Conservation (phyloP, 1,140 invertebrate species). For the Eulimnadia texana region DNA sequence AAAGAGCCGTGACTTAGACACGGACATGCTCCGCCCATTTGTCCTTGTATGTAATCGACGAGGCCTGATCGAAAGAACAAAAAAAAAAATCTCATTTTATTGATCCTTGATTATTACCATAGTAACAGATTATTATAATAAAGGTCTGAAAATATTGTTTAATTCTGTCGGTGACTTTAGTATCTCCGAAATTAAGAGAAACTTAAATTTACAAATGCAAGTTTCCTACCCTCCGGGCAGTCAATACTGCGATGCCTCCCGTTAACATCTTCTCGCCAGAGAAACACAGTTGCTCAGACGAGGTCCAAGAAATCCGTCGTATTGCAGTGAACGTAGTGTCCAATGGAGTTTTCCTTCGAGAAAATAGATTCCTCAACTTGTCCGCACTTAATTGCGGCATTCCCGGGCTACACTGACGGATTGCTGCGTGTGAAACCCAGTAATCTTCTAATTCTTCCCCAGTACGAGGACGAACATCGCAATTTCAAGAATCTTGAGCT, state of each 20-base stretch:
- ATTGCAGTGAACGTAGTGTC: not conserved
- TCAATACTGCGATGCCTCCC: not conserved
- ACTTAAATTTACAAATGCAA: no score
- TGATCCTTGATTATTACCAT: no score
- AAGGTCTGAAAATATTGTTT: no score
- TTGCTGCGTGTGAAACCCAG: not conserved
- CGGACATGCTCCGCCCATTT: no score
- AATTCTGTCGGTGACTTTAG: no score
- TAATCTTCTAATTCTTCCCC: not conserved
- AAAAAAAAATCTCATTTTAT: not conserved
- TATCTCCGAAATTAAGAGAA: no score
- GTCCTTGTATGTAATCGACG: not conserved
- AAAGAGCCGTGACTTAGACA: no score
- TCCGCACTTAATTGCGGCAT: not conserved
- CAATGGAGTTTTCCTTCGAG: conserved; percentile 1
- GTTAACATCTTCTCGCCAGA: not conserved
- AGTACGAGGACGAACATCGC: not conserved
- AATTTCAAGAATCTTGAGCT: conserved; percentile 1
- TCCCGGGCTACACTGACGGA: not conserved
- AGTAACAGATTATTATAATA: no score
- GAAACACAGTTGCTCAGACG: no score
- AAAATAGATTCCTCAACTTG: not conserved
- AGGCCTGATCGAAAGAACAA: not conserved
- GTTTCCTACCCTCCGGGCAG: no score
- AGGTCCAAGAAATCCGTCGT: no score